Evolutionary conservation across 2,797 vertebrate species (phyloP).

Genomic region (Xenentodon cancila): DNA sequence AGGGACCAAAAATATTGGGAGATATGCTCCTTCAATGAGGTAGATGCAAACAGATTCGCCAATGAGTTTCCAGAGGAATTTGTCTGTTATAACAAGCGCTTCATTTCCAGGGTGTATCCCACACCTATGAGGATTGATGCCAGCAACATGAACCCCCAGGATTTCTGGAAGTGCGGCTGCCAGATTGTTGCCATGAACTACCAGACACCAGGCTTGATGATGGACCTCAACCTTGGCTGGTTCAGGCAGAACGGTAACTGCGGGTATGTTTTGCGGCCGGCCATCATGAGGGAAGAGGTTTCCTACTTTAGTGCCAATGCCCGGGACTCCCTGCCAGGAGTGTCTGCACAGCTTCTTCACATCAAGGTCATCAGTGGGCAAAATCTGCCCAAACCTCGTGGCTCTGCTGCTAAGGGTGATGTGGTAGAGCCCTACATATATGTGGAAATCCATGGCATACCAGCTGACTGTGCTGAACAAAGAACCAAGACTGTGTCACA

Average conservation of each 20-base stretch:
- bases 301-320: constrained; percentile 96
- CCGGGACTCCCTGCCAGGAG: constrained; percentile 89
- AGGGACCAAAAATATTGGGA: constrained; percentile 90
- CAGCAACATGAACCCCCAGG: constrained; percentile 96
- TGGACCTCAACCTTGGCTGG: constrained; percentile 93
- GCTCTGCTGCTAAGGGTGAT: constrained; percentile 92
- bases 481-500: constrained; percentile 92
- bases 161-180: constrained; percentile 96
- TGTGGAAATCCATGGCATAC: constrained; percentile 92
- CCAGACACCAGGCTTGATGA: constrained; percentile 93
- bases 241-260: constrained; percentile 93
- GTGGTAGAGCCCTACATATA: constrained; percentile 95
- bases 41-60: constrained; percentile 89
- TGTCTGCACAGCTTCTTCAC: constrained; percentile 91
- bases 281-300: constrained; percentile 94
- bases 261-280: constrained; percentile 90
- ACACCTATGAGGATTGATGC: constrained; percentile 94
- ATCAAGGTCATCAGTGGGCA: constrained; percentile 95
- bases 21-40: constrained; percentile 93
- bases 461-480: constrained; percentile 91
- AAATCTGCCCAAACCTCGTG: constrained; percentile 92
- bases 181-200: constrained; percentile 97
- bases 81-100: constrained; percentile 92
- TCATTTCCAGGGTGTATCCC: constrained; percentile 90
- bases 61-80: constrained; percentile 93